phyloP scores from a whole-genome alignment of 1,140 invertebrate species.

The Adoxophyes honmai region DNA sequence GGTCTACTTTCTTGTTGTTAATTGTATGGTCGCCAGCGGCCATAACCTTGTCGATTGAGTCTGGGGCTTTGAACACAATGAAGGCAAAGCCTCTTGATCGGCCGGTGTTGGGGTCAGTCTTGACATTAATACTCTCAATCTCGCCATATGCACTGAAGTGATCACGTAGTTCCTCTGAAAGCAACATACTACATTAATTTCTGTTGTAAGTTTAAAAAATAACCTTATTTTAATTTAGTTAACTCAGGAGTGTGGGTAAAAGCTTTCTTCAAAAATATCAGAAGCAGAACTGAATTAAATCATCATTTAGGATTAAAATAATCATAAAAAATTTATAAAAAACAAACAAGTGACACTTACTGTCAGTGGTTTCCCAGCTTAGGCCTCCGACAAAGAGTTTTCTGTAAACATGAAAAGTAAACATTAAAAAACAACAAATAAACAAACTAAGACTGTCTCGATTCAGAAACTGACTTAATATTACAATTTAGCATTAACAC shows the following conservation, averaged over 20 bases:
- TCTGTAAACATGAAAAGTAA: constrained; percentile 84
- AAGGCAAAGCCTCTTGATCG: constrained; percentile 95
- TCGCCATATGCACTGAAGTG: constrained; percentile 94
- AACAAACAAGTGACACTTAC: constrained; percentile 82
- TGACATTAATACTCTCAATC: constrained; percentile 95
- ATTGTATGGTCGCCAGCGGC: constrained; percentile 91
- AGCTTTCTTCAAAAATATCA: constrained; percentile 72
- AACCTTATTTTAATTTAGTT: constrained; percentile 2
- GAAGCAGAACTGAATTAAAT: constrained; percentile 77
- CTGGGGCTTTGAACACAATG: constrained; percentile 93
- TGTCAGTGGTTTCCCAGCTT: constrained; percentile 98
- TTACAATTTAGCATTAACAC: constrained; percentile 75
- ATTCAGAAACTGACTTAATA: constrained; percentile 70
- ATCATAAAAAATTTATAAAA: constrained; percentile 14
- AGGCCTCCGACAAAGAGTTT: constrained; percentile 98
- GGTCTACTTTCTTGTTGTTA: constrained; percentile 95
- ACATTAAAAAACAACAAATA: constrained; percentile 42
- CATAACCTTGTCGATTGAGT: constrained; percentile 94
- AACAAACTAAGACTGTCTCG: constrained; percentile 39
- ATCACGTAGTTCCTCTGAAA: constrained; percentile 94
- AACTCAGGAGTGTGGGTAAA: constrained; percentile 68
- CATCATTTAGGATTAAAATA: constrained; percentile 54
- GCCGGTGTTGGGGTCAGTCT: constrained; percentile 93
- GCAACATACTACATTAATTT: constrained; percentile 61
- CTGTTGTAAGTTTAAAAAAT: constrained; percentile 19